These are phyloP conservation scores for Drosophila lacertosa DNA, from an alignment of 1,140 invertebrate genomes.

Conservation along the genomic window DNA sequence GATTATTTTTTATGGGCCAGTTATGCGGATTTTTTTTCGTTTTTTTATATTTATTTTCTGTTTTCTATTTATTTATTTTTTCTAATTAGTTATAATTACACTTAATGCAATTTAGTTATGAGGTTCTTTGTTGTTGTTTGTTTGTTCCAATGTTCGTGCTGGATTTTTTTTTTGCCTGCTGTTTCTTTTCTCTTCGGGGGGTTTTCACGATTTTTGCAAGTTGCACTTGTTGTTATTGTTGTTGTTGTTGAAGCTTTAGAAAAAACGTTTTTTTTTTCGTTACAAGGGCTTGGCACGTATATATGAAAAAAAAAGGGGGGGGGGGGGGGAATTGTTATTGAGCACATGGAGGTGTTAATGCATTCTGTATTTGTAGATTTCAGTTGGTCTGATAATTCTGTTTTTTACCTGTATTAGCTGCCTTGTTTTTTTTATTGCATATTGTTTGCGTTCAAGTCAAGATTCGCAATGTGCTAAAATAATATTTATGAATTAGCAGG, in stretches of 20 bases:
- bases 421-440: constrained; percentile 9
- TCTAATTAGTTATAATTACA: constrained; percentile 83
- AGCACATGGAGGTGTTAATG: constrained; percentile 65
- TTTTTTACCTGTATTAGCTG: constrained; percentile 9
- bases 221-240: constrained; percentile 48
- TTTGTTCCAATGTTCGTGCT: constrained; percentile 55
- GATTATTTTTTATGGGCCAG: constrained; percentile 46
- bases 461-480: constrained; percentile 45
- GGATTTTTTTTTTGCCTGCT: constrained; percentile 1
- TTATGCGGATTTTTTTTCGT: constrained; percentile 47
- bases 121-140: constrained; percentile 54
- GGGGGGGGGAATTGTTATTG: constrained; percentile 15
- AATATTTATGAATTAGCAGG: constrained; percentile 55
- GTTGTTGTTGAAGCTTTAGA: constrained; percentile 51
- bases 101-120: constrained; percentile 80
- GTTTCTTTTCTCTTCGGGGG: constrained; percentile 39
- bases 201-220: constrained; percentile 58
- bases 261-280: constrained; percentile 58
- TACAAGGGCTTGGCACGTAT: constrained; percentile 49
- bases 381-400: constrained; percentile 45
- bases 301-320: background rate
- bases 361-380: constrained; percentile 58
- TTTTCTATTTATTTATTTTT: constrained; percentile 46
- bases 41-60: constrained; percentile 31
- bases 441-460: constrained; percentile 14